Base-by-base conservation (phyloP, 1,140 invertebrate species). In the Drosophila takahashii region DNA sequence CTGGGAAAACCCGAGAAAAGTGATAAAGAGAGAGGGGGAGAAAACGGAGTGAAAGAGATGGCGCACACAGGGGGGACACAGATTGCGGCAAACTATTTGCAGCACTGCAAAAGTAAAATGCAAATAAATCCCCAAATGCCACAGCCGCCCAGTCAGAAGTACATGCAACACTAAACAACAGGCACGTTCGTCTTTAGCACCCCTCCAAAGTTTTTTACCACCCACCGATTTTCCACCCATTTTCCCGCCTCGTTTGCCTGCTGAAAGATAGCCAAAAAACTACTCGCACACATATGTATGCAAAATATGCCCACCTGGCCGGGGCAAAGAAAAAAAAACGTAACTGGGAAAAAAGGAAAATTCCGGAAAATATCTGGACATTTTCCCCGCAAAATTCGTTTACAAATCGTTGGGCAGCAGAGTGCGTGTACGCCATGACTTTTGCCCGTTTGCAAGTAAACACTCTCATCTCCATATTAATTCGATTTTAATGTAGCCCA, bases 21-120 rank as follows among this genome's bases (percentile, higher is more conserved):
- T 0, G 6, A 11, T 11, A 37, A 15, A 7, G 26, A 26, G 26
- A 26, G 56, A 29, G 1, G 16, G 15, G 6, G 8, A 6, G 45
- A 10, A 22, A 39, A 18, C 29, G 4, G 22, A 39, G 15, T 4
- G 13, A 29, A 41, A 42, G n/a, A 42, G 37, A 27, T 4, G 26
- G 22, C 10, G 34, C 15, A 41, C 15, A 41, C n/a, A 32, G 39
- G 27, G 27, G 61, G 64, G 80, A 61, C 83, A 87, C 79, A 86
- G 83, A 86, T 86, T 86, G 83, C 75, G 79, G 83, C 83, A 86
- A 86, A 86, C 81, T 86, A 86, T 78, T 86, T 80, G 81, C 65
- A 54, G 32, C 47, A 36, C 47, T 36, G 66, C 60, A 64, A 83
- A 87, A 86, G 66, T 73, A 86, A 85, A 86, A 86, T 86, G 83